Evolutionary conservation across 1,140 invertebrate species (phyloP), one percentile per base, ranked within the genome.

Genomic region (Drosophila asahinai): DNA sequence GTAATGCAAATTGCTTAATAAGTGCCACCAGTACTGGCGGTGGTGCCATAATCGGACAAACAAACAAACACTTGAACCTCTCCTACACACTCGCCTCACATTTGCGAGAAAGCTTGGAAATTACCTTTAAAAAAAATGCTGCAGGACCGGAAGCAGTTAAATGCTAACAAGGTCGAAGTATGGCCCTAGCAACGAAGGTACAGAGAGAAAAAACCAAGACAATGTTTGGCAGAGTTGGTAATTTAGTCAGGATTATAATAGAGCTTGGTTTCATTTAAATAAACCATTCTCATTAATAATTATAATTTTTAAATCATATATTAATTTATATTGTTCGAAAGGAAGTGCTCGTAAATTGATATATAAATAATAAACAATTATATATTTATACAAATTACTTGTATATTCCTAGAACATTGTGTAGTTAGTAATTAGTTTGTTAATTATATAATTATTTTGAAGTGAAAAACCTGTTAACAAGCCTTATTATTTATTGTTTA

Each of bases 121-220:
- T 47, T 38, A 33, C 3, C 40, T 8, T 25, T 25, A 25, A 11
- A 57, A 60, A 64, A 60, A 67, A 36, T 22, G 33, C 0, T 25
- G n/a, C 47, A 38, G 12, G 45, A 67, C 57, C 83, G 82, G 74
- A 86, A 86, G 22, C 36, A 54, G 36, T 77, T 61, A 14, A 68
- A n/a, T 5, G 17, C 63, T 58, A 72, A 67, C 17, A 80, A 62
- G 58, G 40, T 54, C 63, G 48, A 11, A 17, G 2, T 9, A 17
- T n/a, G 12, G n/a, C 30, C n/a, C n/a, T 11, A 36, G 14, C 5
- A 25, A 27, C 8, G 3, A 27, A 58, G 12, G 7, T 22, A 38
- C 7, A n/a, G 11, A n/a, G 2, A 14, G 2, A 27, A 27, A 38
- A 38, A 14, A 40, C 3, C 5, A n/a, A 33, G 3, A 0, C 30